These are phyloP conservation scores for Meiosimyza platycephala DNA, from an alignment of 2,888 invertebrate species.

Conservation along the genomic window DNA sequence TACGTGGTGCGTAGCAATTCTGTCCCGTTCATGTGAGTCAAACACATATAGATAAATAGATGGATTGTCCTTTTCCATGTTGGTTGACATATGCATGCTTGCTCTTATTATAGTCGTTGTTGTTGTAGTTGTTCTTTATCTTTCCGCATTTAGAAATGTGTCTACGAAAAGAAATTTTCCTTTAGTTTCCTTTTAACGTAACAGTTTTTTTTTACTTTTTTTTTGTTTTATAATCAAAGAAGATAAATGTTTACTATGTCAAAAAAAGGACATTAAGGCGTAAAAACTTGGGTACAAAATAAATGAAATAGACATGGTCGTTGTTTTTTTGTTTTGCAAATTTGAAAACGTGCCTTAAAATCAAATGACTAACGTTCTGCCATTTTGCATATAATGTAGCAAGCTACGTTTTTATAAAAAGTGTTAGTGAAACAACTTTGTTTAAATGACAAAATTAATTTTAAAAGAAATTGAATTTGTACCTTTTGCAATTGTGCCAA, in stretches of 20 bases:
- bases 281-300: too few relatives aligned
- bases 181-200: too few relatives aligned
- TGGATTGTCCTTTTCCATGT: constrained; percentile 55
- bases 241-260: constrained; percentile 15
- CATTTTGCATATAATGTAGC: too few relatives aligned
- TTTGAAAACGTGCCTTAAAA: too few relatives aligned
- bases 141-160: constrained; percentile 9
- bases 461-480: too few relatives aligned
- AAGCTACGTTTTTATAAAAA: too few relatives aligned
- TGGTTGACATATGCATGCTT: constrained; percentile 52
- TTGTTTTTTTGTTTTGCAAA: too few relatives aligned
- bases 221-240: constrained; percentile 5
- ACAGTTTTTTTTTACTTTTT: not conserved
- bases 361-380: too few relatives aligned
- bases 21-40: constrained; percentile 34
- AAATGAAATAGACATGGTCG: too few relatives aligned
- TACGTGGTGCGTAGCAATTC: constrained; percentile 43
- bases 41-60: constrained; percentile 53
- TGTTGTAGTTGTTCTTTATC: constrained; percentile 13
- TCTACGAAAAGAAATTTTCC: constrained; percentile 5
- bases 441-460: too few relatives aligned
- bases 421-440: too few relatives aligned
- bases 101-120: constrained; percentile 7
- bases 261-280: constrained; percentile 1
- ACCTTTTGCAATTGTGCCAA: too few relatives aligned